Evolutionary conservation across 2,888 invertebrate genomes (phyloP), one percentile per base, ranked within the genome.

Genomic region (Drosophila kuntzei): DNA sequence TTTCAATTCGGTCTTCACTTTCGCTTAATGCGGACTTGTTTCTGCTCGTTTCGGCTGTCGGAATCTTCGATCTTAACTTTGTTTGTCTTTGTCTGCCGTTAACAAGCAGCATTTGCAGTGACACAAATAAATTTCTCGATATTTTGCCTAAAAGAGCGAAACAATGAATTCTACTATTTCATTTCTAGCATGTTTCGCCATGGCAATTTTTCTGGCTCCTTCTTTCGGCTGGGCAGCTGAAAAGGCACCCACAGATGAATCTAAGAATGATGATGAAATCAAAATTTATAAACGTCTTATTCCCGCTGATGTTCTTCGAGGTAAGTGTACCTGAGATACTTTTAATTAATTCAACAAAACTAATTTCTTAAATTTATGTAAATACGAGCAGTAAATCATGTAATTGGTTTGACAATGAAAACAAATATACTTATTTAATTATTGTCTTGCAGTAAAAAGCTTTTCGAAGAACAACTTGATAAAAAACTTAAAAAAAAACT

Each of bases 241-340:
- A 32, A 74, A 66, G 18, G 2, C 22, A 2, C 44, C 9, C 5
- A 1, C 34, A 27, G 58, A 50, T 14, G 54, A 76, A 18, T 3
- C 37, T 20, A 44, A 53, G 7, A 61, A 80, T 43, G 91, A 81
- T 20, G 93, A 93, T 34, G 93, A 94, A 68, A 94, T 95, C 51
- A 96, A 95, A 92, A 95, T 96, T 47, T 97, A 94, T 94, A 95
- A 95, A 90, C 94, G 97, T 78, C 93, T 97, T 79, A 97, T 97
- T 86, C 97, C 97, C 41, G 97, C 97, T 86, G 97, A 97, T 93
- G 96, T 97, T 37, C 94, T 97, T 73, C 95, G 97, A 95, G 97
- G 97, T 97, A 93, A 94, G 80, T 80, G 5, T 12, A 8, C 2
- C n/a, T 39, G 11, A 5, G 5, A 18, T 20, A 41, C 11, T 18